Evolutionary conservation across 2,888 invertebrate genomes (phyloP).

Genomic region (Cyaniris semiargus): DNA sequence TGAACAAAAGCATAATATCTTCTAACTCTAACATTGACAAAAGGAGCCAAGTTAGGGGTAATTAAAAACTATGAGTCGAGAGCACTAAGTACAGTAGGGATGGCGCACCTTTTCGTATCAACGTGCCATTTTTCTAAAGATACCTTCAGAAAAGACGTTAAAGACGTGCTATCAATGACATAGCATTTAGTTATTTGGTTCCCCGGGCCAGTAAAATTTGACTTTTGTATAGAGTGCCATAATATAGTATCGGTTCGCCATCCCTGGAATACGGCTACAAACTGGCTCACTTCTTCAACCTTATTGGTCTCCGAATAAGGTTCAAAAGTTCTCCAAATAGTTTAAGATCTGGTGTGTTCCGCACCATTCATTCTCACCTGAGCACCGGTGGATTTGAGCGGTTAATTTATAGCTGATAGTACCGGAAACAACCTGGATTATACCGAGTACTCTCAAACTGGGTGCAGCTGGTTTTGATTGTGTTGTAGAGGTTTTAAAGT

Average conservation of each 20-base stretch:
- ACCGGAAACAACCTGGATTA: slow-evolving; percentile 9
- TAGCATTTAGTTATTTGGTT: too few relatives aligned
- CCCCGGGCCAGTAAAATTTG: too few relatives aligned
- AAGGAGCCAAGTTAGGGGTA: neutral
- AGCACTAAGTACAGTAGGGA: neutral
- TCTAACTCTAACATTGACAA: neutral
- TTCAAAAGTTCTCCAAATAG: neutral
- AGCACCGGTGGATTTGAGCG: slow-evolving; percentile 6
- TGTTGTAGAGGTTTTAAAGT: neutral
- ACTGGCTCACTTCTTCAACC: neutral
- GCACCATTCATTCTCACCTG: slow-evolving; percentile 18
- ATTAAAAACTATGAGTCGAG: neutral
- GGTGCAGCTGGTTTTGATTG: neutral
- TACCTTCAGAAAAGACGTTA: too few relatives aligned
- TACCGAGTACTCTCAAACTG: neutral
- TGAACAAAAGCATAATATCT: neutral
- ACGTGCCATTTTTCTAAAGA: too few relatives aligned
- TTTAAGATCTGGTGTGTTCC: neutral
- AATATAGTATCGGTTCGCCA: too few relatives aligned
- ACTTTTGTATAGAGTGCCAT: too few relatives aligned
- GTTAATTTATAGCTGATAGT: slow-evolving; percentile 16
- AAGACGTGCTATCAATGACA: too few relatives aligned
- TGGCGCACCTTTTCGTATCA: too few relatives aligned
- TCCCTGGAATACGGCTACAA: neutral
- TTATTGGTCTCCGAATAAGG: neutral